Evolutionary conservation across 64 coral and sea anemone species (phyloP).

Genomic region (Montipora sp.): DNA sequence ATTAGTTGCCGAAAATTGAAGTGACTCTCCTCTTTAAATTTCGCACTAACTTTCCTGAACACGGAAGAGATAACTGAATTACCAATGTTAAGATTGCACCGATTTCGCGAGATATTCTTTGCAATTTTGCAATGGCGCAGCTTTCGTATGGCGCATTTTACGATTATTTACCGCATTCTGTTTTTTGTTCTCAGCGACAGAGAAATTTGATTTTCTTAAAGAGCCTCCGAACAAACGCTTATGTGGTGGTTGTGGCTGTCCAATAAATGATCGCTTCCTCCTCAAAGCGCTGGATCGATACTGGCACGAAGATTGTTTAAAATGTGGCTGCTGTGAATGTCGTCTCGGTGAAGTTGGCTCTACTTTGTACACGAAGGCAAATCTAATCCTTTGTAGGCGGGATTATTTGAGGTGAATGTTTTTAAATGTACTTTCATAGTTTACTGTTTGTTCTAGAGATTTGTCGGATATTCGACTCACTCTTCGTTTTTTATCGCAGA

Average conservation of each 20-base stretch:
- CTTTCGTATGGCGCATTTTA: neutral
- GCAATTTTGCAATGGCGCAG: no score
- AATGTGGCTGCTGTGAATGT: conserved; percentile 98
- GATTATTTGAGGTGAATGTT: conserved; percentile 90
- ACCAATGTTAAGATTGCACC: no score
- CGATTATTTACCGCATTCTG: neutral
- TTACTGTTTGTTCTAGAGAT: conserved; percentile 30
- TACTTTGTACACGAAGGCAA: conserved; percentile 93
- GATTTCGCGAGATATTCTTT: no score
- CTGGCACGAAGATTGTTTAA: conserved; percentile 98
- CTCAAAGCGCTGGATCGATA: conserved; percentile 91
- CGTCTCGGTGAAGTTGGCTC: conserved; percentile 94
- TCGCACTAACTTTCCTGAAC: neutral
- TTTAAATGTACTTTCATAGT: neutral
- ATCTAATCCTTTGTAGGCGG: conserved; percentile 90
- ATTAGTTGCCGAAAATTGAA: neutral
- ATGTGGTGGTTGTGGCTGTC: conserved; percentile 84
- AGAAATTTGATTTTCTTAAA: conserved; percentile 81
- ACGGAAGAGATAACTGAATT: no score
- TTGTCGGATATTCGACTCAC: neutral
- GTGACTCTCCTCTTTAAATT: neutral
- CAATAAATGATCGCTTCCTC: conserved; percentile 94
- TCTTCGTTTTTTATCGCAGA: neutral
- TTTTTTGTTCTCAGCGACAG: conserved; percentile 28
- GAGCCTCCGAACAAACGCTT: conserved; percentile 71